Conservation (phyloP, 1,140 invertebrate species). For the Drosophila nikananu region DNA sequence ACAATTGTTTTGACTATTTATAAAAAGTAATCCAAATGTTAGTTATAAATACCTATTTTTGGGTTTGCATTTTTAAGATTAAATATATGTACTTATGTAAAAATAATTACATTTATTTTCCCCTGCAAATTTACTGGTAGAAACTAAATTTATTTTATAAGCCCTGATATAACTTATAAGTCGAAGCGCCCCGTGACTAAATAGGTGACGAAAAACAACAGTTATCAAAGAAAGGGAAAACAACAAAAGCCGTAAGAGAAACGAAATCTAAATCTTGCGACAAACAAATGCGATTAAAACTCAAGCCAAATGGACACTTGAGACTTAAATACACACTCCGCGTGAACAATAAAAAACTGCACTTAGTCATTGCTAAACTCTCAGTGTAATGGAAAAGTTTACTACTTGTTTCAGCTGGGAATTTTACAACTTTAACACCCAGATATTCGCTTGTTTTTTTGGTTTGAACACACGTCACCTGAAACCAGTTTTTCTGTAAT, state of each 20-base stretch:
- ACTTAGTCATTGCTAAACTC: too few relatives aligned
- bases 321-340: constrained; percentile 21
- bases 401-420: constrained; percentile 1
- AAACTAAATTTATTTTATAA: neutral
- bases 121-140: neutral
- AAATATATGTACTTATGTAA: neutral
- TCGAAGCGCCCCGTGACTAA: constrained; percentile 3
- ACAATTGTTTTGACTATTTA: neutral
- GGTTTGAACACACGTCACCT: constrained; percentile 1
- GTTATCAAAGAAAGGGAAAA: constrained; percentile 19
- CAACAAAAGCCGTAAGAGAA: constrained; percentile 16
- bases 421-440: constrained; percentile 17
- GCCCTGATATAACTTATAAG: neutral
- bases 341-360: too few relatives aligned
- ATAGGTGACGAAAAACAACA: constrained; percentile 14
- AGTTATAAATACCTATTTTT: neutral
- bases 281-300: constrained; percentile 51
- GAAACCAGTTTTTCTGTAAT: constrained; percentile 24
- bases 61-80: neutral
- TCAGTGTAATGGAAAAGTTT: constrained; percentile 43
- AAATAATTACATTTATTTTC: neutral
- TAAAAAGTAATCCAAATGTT: neutral
- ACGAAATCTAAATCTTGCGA: constrained; percentile 43
- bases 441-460: constrained; percentile 13
- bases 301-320: constrained; percentile 7